Percentiles rank a stretch among this genome's conserved stretches.
Conservation (phyloP, 2,888 invertebrate species). For the Trichogramma dendrolimi region DNA sequence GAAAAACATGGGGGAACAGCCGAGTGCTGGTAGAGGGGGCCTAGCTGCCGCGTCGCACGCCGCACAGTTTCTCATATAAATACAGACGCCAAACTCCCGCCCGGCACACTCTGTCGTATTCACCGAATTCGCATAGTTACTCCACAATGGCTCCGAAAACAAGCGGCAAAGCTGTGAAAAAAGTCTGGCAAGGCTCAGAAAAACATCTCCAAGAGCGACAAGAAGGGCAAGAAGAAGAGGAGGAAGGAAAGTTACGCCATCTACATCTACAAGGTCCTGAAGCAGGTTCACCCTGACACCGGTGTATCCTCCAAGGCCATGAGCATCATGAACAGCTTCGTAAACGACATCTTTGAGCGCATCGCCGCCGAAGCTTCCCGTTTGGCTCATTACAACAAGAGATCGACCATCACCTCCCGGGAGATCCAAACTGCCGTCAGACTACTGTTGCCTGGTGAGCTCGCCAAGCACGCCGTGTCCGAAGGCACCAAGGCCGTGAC, state of each 20-base stretch:
- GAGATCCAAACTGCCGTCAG: constrained; percentile 66
- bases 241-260: constrained; percentile 40
- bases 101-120: too few relatives aligned
- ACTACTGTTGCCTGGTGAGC: constrained; percentile 43
- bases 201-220: constrained; percentile 41
- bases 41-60: too few relatives aligned
- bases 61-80: too few relatives aligned
- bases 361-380: constrained; percentile 39
- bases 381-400: constrained; percentile 59
- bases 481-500: constrained; percentile 56
- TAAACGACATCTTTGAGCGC: constrained; percentile 42
- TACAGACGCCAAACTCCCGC: too few relatives aligned
- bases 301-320: constrained; percentile 50
- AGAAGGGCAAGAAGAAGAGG: constrained; percentile 44
- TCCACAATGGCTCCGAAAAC: constrained; percentile 24
- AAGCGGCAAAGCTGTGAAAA: constrained; percentile 49
- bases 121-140: too few relatives aligned
- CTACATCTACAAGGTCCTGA: constrained; percentile 14
- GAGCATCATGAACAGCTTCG: constrained; percentile 36
- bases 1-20: too few relatives aligned
- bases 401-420: constrained; percentile 63
- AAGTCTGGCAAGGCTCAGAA: constrained; percentile 51
- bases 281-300: constrained; percentile 54
- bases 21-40: too few relatives aligned
- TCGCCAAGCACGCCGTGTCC: constrained; percentile 26